These are phyloP conservation scores for Rotaria macrura DNA, from an alignment of 2,888 invertebrate species.

Conservation along the genomic window DNA sequence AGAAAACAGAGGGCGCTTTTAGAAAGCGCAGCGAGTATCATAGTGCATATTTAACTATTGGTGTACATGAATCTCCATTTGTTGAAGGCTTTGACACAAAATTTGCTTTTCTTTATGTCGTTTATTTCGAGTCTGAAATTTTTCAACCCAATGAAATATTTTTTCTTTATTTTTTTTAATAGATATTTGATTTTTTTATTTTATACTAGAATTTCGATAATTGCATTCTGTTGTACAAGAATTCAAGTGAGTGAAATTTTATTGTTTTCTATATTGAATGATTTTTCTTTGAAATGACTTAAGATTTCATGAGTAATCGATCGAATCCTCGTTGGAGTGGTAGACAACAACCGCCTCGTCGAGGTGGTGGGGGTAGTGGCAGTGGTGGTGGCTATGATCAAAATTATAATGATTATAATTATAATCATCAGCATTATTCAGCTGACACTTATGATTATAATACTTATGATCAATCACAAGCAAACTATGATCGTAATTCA, in stretches of 20 bases:
- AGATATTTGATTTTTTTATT: neutral
- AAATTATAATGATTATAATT: neutral
- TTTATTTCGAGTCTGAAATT: neutral
- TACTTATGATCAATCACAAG: neutral
- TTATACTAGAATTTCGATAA: neutral
- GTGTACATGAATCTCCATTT: neutral
- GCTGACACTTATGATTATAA: neutral
- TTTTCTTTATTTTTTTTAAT: neutral
- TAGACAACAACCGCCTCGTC: neutral
- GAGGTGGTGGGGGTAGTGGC: neutral
- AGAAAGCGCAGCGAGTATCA: no score
- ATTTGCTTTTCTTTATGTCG: neutral
- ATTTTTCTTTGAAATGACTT: neutral
- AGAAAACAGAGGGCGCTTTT: no score
- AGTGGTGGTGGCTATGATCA: neutral
- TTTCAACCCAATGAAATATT: neutral
- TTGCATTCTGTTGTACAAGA: neutral
- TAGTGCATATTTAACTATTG: neutral
- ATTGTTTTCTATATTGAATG: neutral
- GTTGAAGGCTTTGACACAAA: neutral
- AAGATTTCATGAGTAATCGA: neutral
- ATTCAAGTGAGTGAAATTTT: neutral
- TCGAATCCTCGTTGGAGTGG: neutral
- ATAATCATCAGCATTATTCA: neutral
- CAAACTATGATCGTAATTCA: neutral